Base-by-base conservation (phyloP, 2,113 vertebrate species). In the Dryoscopus gambensis region DNA sequence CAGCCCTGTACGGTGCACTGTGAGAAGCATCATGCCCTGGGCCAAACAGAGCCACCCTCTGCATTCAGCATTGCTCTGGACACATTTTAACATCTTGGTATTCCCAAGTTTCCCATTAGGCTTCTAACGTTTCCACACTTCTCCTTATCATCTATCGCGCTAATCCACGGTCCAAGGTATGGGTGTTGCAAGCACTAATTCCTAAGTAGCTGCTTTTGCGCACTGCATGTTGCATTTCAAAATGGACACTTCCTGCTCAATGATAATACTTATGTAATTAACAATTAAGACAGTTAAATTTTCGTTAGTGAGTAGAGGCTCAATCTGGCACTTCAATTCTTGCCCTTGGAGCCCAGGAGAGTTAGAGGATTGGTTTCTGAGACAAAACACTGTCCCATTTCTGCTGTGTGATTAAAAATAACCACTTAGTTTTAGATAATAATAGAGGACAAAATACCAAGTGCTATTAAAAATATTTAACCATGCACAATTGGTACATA, bases 321-420 rank as follows among this genome's bases (percentile, higher is more conserved):
- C 53, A 69, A 83, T 55, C 13, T 94, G 62, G 69, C 52, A 71
- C 80, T 91, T 84, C 78, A 90, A 95, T 87, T 76, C 57, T 69
- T 91, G 37, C 46, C 69, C 81, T 80, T 87, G 78, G 59, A 94
- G 67, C 63, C 53, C 84, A 69, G 67, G 84, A 76, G 85, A 90
- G 15, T 89, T 53, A 69, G 11, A 60, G n/a, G 37, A 62, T 30
- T 75, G 57, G 67, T 87, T 87, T 83, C 78, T 62, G 40, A 91
- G 52, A 71, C 40, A 78, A 76, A 64, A 64, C 24, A 75, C n/a
- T 49, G 44, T 30, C 81, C 77, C 62, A 69, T 76, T 93, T 87
- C 56, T 87, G 96, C 93, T 31, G 10, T 57, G 23, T 63, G 82
- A 93, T 93, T 95, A 91, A 92, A 92, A 92, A 91, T 60, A 87